A percentile compares a stretch with the other conserved stretches of the same genome.
phyloP scores from a whole-genome alignment of 2,797 vertebrate genomes.

The Pagetopsis macropterus region DNA sequence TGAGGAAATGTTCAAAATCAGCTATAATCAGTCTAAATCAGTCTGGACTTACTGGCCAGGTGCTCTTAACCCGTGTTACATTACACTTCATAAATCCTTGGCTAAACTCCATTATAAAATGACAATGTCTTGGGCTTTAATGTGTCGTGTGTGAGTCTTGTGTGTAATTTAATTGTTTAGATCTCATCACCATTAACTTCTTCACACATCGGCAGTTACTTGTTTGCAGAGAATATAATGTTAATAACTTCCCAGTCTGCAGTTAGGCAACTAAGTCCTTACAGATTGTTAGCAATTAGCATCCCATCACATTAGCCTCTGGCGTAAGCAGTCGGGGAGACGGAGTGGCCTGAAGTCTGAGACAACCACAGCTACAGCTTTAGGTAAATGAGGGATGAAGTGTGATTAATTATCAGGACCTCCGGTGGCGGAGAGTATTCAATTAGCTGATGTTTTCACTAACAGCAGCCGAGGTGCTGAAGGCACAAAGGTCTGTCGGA shows the following conservation, averaged over 20 bases:
- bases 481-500: constrained; percentile 32
- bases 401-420: constrained; percentile 19
- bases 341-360: constrained; percentile 5
- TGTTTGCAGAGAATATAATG: no score
- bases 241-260: no score
- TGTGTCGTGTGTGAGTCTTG: background rate
- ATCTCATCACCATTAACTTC: background rate
- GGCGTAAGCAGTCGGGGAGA: constrained; percentile 5
- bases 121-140: background rate
- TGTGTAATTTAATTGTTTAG: background rate
- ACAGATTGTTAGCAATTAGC: constrained; percentile 12
- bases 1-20: background rate
- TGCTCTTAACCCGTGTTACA: background rate
- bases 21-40: background rate
- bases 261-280: background rate
- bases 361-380: constrained; percentile 2
- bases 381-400: constrained; percentile 9
- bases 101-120: background rate
- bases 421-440: constrained; percentile 14
- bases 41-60: background rate
- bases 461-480: constrained; percentile 37
- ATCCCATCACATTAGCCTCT: constrained; percentile 10
- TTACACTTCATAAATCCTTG: background rate
- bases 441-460: constrained; percentile 25
- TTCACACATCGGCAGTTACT: no score